These are phyloP conservation scores for Amiota mariae DNA, from an alignment of 2,888 invertebrate genomes.

Conservation along the genomic window DNA sequence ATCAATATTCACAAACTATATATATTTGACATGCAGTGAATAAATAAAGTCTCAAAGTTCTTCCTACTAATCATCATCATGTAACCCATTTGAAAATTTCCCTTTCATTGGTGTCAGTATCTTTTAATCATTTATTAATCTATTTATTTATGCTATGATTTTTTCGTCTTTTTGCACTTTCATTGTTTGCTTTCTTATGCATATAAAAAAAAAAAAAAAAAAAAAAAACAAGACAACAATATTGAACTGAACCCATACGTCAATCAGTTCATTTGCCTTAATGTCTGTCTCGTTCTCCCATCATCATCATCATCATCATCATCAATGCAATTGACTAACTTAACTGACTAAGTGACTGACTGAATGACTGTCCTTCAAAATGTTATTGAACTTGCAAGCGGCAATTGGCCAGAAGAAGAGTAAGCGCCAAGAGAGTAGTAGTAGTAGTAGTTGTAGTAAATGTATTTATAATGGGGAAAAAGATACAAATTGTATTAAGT, in stretches of 20 bases:
- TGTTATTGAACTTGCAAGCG: slow-evolving; percentile 22
- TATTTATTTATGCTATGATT: slow-evolving; percentile 24
- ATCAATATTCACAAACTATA: too few species aligned
- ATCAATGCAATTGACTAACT: background rate
- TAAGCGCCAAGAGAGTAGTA: background rate
- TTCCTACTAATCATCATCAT: too few species aligned
- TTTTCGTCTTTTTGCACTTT: slow-evolving; percentile 10
- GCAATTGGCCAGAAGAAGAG: slow-evolving; percentile 1
- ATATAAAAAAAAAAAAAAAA: background rate
- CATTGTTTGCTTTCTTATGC: slow-evolving; percentile 13
- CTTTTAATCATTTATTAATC: background rate
- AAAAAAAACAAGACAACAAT: background rate
- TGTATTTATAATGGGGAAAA: background rate
- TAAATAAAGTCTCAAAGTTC: too few species aligned
- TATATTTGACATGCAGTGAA: too few species aligned
- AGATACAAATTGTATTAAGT: background rate
- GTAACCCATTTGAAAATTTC: background rate
- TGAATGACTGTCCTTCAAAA: slow-evolving; percentile 22
- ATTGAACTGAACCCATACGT: background rate
- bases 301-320: background rate
- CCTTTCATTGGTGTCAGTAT: background rate
- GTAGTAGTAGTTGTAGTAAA: background rate
- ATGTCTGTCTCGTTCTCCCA: too few species aligned
- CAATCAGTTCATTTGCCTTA: too few species aligned
- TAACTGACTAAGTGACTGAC: background rate